Conservation (phyloP, 1,140 invertebrate genomes). For the Trissolcus basalis region DNA sequence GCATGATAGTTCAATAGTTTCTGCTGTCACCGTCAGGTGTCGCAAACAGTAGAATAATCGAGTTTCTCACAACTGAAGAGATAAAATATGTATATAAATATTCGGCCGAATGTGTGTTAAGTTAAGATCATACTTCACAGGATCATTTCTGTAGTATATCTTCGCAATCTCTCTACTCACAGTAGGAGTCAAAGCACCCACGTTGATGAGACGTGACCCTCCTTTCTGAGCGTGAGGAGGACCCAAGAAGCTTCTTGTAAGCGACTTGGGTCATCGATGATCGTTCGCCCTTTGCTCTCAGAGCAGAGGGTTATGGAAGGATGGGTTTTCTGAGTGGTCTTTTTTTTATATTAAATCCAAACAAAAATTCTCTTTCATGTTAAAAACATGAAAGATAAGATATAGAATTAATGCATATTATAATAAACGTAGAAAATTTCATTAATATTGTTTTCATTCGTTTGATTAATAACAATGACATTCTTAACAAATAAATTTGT, state of each 20-base stretch:
- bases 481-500: too few species aligned
- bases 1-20: too few species aligned
- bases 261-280: neutral
- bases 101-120: neutral
- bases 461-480: too few species aligned
- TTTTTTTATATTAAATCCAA: too few species aligned
- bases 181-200: neutral
- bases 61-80: neutral
- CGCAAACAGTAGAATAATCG: neutral
- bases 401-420: too few species aligned
- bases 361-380: too few species aligned
- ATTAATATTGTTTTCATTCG: too few species aligned
- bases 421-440: too few species aligned
- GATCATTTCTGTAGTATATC: conserved; percentile 3
- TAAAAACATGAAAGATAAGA: too few species aligned
- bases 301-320: conserved; percentile 1
- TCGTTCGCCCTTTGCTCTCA: conserved; percentile 1
- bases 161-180: neutral
- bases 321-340: conserved; percentile 3
- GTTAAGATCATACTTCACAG: conserved; percentile 1
- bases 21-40: neutral
- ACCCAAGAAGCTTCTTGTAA: neutral
- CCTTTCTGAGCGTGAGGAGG: neutral
- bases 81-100: neutral
- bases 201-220: conserved; percentile 2